Conservation (phyloP, 2,797 vertebrate genomes). For the Sciurus vulgaris region DNA sequence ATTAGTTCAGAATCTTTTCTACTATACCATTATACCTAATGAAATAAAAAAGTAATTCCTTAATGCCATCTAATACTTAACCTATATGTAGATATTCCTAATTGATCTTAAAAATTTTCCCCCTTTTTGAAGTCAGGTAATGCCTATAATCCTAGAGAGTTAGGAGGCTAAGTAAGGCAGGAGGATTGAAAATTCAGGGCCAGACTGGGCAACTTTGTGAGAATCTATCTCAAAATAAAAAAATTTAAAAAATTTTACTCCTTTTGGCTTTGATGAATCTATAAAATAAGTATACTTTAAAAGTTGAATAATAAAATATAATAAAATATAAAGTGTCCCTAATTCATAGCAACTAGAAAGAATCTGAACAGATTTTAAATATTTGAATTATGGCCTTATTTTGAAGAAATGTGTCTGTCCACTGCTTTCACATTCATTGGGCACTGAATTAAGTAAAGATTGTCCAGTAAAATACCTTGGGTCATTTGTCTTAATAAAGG, state of each 20-base stretch:
- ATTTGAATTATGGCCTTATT: not conserved
- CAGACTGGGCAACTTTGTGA: no score
- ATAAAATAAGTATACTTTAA: conserved; percentile 19
- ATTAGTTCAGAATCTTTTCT: conserved; percentile 34
- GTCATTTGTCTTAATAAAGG: not conserved
- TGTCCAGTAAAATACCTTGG: not conserved
- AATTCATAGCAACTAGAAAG: not conserved
- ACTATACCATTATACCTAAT: conserved; percentile 4
- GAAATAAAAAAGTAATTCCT: conserved; percentile 26
- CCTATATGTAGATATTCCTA: conserved; percentile 6
- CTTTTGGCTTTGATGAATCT: conserved; percentile 40
- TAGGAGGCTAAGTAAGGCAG: no score
- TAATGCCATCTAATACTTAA: not conserved
- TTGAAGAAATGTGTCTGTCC: not conserved
- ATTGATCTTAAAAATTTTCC: not conserved
- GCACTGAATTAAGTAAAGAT: not conserved
- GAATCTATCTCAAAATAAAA: no score
- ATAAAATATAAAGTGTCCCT: not conserved
- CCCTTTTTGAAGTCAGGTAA: not conserved
- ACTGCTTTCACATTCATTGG: not conserved
- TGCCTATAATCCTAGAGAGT: no score
- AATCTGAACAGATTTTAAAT: not conserved
- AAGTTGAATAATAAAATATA: conserved; percentile 8
- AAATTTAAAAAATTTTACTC: not conserved
- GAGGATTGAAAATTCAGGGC: no score